Conservation (phyloP, 2,797 vertebrate species). For the Strix occidentalis region DNA sequence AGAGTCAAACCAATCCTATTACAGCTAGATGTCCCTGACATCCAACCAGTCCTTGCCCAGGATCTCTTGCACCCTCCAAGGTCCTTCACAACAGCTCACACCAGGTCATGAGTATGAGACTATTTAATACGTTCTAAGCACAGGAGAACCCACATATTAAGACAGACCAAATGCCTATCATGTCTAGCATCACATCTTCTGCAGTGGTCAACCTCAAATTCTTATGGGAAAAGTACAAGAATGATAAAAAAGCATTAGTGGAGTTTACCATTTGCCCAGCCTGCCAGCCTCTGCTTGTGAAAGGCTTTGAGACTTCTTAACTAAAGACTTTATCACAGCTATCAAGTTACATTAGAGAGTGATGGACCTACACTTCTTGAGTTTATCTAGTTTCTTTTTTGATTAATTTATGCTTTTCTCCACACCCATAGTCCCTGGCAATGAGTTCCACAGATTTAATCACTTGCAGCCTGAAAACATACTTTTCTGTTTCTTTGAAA, state of each 20-base stretch:
- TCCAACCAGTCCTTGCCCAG: not conserved
- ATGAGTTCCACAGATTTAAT: not conserved
- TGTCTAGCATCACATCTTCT: not conserved
- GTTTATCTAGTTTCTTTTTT: not conserved
- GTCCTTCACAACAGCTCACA: not conserved
- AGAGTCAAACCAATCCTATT: not conserved
- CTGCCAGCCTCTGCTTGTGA: not conserved
- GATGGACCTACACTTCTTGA: not conserved
- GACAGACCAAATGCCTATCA: not conserved
- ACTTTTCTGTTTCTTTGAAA: not conserved
- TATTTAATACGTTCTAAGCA: not conserved
- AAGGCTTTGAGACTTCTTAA: not conserved
- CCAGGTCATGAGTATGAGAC: not conserved
- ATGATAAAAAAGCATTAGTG: not conserved
- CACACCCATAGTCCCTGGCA: not conserved
- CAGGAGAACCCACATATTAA: not conserved
- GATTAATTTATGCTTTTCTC: not conserved
- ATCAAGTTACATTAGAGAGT: not conserved
- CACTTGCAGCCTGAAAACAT: not conserved
- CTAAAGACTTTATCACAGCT: not conserved
- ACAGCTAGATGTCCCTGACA: not conserved
- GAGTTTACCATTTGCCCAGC: not conserved
- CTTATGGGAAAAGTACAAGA: not conserved
- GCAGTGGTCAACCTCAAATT: not conserved
- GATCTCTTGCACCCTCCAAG: not conserved